Evolutionary conservation across 1,140 invertebrate species (phyloP).

Genomic region (Solen grandis): DNA sequence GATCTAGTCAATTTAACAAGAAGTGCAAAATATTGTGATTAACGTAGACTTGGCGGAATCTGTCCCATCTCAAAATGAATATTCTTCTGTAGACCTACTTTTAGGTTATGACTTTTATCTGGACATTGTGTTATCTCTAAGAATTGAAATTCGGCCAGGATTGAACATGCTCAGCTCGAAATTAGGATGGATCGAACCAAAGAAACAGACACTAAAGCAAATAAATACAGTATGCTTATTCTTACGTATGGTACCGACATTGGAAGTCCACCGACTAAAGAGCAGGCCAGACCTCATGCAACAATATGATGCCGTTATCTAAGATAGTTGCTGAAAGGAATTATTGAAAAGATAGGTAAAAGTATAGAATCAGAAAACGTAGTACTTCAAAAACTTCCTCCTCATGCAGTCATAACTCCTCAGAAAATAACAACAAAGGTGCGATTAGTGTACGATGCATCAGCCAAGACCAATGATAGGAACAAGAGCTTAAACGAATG

Average conservation of each 20-base stretch:
- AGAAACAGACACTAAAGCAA: not conserved
- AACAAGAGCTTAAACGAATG: slow-evolving; percentile 17
- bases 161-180: too few relatives aligned
- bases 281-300: not conserved
- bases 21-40: too few relatives aligned
- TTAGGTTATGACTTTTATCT: too few relatives aligned
- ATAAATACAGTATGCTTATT: too few relatives aligned
- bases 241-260: too few relatives aligned
- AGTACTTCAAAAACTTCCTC: slow-evolving; percentile 16
- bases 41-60: too few relatives aligned
- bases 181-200: too few relatives aligned
- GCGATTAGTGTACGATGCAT: slow-evolving; percentile 20
- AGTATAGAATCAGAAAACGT: not conserved
- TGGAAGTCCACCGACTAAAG: not conserved
- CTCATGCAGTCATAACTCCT: slow-evolving; percentile 11
- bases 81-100: too few relatives aligned
- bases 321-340: slow-evolving; percentile 16
- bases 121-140: too few relatives aligned
- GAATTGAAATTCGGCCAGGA: too few relatives aligned
- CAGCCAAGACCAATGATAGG: slow-evolving; percentile 4
- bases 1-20: too few relatives aligned
- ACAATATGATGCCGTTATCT: slow-evolving; percentile 12
- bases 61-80: too few relatives aligned
- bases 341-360: slow-evolving; percentile 20
- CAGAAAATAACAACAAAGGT: slow-evolving; percentile 6